Conservation (phyloP, 2,797 vertebrate genomes). For the Sebastes taczanowskii region DNA sequence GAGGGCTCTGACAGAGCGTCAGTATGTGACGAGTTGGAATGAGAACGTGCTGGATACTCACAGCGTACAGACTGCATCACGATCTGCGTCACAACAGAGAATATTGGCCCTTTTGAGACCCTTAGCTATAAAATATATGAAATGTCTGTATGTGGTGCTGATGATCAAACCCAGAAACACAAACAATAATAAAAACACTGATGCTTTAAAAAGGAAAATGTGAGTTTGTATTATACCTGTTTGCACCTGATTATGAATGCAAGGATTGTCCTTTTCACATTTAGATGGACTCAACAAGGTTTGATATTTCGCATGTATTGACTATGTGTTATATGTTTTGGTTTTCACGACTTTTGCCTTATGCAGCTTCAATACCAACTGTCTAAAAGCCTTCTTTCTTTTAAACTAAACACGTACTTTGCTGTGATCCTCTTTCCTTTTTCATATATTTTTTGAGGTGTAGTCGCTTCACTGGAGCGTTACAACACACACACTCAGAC, state of each 20-base stretch:
- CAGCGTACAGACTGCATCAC: too few relatives aligned
- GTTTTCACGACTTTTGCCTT: background rate
- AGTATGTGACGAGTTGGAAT: too few relatives aligned
- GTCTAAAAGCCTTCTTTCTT: background rate
- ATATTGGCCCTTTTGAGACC: too few relatives aligned
- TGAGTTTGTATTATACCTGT: background rate
- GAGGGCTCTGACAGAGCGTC: too few relatives aligned
- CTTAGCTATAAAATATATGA: too few relatives aligned
- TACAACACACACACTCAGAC: constrained; percentile 19
- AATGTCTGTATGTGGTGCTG: too few relatives aligned
- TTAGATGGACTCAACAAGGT: background rate
- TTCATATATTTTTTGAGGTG: background rate
- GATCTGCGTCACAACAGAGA: too few relatives aligned
- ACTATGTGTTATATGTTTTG: background rate
- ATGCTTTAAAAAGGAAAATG: too few relatives aligned
- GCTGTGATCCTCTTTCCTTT: background rate
- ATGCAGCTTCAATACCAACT: background rate
- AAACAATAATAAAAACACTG: too few relatives aligned
- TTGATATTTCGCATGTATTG: background rate
- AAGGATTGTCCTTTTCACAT: background rate
- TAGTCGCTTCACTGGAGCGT: constrained; percentile 44
- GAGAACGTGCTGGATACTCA: too few relatives aligned
- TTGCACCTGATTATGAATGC: background rate
- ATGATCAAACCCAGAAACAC: too few relatives aligned
- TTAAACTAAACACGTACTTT: background rate